phyloP scores from a whole-genome alignment of 2,888 invertebrate genomes.

The Unio pictorum region DNA sequence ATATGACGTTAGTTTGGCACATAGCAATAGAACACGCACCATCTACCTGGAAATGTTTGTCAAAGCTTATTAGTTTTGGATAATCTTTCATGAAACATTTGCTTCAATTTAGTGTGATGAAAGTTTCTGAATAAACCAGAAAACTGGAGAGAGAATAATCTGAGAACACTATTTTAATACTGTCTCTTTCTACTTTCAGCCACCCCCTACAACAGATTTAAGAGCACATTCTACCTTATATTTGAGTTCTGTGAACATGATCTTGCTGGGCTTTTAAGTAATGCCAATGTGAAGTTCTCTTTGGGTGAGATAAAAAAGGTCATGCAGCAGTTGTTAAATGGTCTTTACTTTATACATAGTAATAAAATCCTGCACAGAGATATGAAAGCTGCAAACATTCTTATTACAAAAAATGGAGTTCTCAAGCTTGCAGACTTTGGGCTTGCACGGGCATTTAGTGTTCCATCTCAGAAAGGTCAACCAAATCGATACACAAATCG shows the following conservation, averaged over 20 bases:
- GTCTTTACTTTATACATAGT: slow-evolving; percentile 95
- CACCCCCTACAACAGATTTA: slow-evolving; percentile 81
- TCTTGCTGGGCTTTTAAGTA: slow-evolving; percentile 94
- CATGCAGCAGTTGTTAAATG: slow-evolving; percentile 79
- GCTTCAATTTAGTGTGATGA: too few species aligned
- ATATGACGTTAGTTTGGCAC: too few species aligned
- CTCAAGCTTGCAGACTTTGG: slow-evolving; percentile 98
- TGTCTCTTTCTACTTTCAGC: slow-evolving; percentile 68
- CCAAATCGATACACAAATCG: slow-evolving; percentile 95
- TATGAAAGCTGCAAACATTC: slow-evolving; percentile 99
- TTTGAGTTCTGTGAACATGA: slow-evolving; percentile 99
- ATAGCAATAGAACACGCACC: too few species aligned
- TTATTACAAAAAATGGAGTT: slow-evolving; percentile 90
- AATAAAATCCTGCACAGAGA: slow-evolving; percentile 81
- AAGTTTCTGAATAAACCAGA: too few species aligned
- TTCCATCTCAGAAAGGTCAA: slow-evolving; percentile 84
- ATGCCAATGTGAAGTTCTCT: slow-evolving; percentile 95
- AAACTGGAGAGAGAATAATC: too few species aligned
- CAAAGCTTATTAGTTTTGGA: too few species aligned
- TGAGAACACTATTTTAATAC: too few species aligned
- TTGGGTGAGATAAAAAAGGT: slow-evolving; percentile 96
- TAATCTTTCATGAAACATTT: too few species aligned
- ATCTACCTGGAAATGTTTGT: too few species aligned
- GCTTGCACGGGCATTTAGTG: slow-evolving; percentile 92
- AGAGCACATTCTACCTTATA: slow-evolving; percentile 93